Base-by-base conservation (phyloP, 2,888 invertebrate genomes). In the Scrobipalpa costella region DNA sequence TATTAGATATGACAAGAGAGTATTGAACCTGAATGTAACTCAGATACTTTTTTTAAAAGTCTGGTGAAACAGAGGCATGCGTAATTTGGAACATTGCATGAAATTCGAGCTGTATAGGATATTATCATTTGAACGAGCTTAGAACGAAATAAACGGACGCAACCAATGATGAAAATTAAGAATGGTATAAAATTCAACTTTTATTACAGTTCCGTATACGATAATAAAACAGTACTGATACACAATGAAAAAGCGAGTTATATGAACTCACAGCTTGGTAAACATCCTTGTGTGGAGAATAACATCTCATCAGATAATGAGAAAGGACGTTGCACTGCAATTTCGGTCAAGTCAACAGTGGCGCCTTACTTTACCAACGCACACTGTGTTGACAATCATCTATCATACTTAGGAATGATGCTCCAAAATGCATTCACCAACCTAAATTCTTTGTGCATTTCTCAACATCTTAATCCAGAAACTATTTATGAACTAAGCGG, bases 291-390 rank as follows among this genome's bases (percentile, higher is more conserved):
- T 36, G 52, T 52, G 61, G 44, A 40, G 52, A 52, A 63, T 52
- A 63, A 34, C 63, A 36, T 36, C 44, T 21, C 63, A 36, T 47
- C 21, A 63, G 55, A 49, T 38, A 59, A 44, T 60, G 67, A 68
- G 67, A 70, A 72, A 79, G 79, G 82, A 80, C 85, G 72, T 81
- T 85, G 84, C 78, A 81, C 84, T 77, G 78, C 72, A 70, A 80
- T 77, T 84, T 84, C 83, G 87, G 87, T 84, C 77, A 87, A 70
- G 76, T 81, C 78, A 86, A 88, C 81, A 84, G n/a, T 2, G 27
- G 52, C 52, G 50, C 50, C 21, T 21, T 9, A 17, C 44, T 44
- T 15, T 44, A 44, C 44, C 44, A 44, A n/a, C 5, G 13, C 47
- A 68, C 57, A n/a, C n/a, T 13, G 17, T 58, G 40, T 19, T 58